Conservation (phyloP, 1,140 invertebrate species). For the Anoplolepis gracilipes region DNA sequence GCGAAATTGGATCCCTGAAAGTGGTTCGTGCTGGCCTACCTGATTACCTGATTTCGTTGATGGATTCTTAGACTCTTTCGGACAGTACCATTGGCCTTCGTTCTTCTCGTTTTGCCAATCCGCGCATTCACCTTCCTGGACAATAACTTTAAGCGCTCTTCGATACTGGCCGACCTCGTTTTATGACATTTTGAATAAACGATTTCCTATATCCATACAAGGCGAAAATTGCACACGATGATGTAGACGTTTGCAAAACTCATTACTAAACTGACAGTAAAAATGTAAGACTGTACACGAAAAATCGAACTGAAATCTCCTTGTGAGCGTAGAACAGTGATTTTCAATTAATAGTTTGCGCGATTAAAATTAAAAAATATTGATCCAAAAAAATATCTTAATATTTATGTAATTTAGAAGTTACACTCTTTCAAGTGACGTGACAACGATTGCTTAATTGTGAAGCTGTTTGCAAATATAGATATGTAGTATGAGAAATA, state of each 20-base stretch:
- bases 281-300: background rate
- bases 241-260: background rate
- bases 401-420: background rate
- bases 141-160: slow-evolving; percentile 21
- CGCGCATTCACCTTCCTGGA: slow-evolving; percentile 32
- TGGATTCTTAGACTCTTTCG: slow-evolving; percentile 79
- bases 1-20: slow-evolving; percentile 82
- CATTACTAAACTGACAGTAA: background rate
- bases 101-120: slow-evolving; percentile 46
- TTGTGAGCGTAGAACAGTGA: background rate
- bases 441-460: slow-evolving; percentile 3
- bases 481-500: no score
- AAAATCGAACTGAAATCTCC: background rate
- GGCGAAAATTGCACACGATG: background rate
- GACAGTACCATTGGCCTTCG: slow-evolving; percentile 52
- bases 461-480: background rate
- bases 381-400: no score
- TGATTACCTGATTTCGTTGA: slow-evolving; percentile 82
- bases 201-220: slow-evolving; percentile 55
- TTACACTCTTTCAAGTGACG: background rate
- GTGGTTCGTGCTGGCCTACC: slow-evolving; percentile 74
- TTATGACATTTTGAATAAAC: slow-evolving; percentile 82
- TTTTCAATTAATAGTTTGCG: background rate
- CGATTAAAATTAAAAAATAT: background rate
- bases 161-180: slow-evolving; percentile 63